Base-by-base conservation (phyloP, 2,888 invertebrate species). In the Caenorhabditis doughertyi region DNA sequence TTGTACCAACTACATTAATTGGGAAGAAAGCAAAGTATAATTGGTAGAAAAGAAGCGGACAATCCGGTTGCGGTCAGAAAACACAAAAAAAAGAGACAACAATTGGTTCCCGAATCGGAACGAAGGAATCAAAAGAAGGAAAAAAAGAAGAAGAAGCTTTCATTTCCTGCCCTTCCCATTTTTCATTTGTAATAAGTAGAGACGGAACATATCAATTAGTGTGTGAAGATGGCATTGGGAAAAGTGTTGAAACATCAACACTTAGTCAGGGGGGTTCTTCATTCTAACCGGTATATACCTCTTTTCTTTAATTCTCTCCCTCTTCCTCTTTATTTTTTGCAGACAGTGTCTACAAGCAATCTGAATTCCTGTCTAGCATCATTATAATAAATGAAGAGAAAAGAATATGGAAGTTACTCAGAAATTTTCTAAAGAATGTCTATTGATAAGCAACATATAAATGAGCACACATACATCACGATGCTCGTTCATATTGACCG, bases 61-160 rank as follows among this genome's bases (percentile, higher is more conserved):
- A 53, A 73, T 64, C 44, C 62, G 72, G 55, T 62, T 47, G 44
- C 74, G 74, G 74, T 76, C 74, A 76, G 74, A 76, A 67, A 32
- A 65, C 29, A 64, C 16, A 60, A 18, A 60, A 49, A 21, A n/a
- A n/a, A 35, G 23, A 58, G 47, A 29, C 25, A 64, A 73, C 62
- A 65, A 67, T 76, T 51, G 74, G 67, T 76, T 76, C 74, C 74
- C 74, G 74, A 76, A 76, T 76, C 67, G 74, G 74, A 76, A 76
- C 67, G 67, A 76, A 51, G 32, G 56, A 11, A 39, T 47, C 35
- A 39, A 49, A 49, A 25, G 42, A 16, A 16, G 47, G 13, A 25
- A 27, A 47, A n/a, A n/a, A 7, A 23, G 60, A 62, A 64, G 64
- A 64, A 47, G 49, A 44, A 64, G 13, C n/a, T 49, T 39, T 27